Percentiles rank a stretch among this genome's conserved stretches.
These are phyloP conservation scores for Barnardius zonarius DNA, from an alignment of 2,113 vertebrate species.

Conservation along the genomic window DNA sequence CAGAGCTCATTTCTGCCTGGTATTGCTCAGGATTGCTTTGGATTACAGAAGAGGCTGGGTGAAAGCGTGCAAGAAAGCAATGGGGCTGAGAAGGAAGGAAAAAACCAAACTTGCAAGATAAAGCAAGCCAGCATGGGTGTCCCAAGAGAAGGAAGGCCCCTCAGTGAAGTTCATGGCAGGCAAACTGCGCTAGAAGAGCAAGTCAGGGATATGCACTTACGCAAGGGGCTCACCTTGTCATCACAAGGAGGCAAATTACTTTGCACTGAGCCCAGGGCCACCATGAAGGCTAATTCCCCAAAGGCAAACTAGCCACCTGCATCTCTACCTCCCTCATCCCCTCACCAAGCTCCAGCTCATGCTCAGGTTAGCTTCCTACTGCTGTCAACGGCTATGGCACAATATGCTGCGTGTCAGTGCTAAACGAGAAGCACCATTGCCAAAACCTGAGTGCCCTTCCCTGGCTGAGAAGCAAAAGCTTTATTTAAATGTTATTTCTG, in stretches of 20 bases:
- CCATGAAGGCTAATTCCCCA: neutral
- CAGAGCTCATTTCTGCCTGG: neutral
- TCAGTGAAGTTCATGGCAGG: neutral
- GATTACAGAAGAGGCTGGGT: neutral
- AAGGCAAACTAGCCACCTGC: neutral
- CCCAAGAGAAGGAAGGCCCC: neutral
- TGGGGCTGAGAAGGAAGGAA: neutral
- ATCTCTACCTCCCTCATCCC: neutral
- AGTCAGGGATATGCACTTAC: neutral
- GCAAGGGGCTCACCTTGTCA: neutral
- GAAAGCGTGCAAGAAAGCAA: accelerated
- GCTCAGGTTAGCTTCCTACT: neutral
- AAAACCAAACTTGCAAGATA: neutral
- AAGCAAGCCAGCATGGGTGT: neutral
- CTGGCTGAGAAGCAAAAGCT: constrained; percentile 8
- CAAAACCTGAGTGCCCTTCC: neutral
- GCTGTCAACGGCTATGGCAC: neutral
- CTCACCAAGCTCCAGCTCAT: neutral
- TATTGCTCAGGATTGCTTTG: neutral
- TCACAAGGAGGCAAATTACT: neutral
- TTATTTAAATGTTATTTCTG: constrained; percentile 11
- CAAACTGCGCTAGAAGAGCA: neutral
- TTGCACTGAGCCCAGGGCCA: neutral
- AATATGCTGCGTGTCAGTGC: neutral
- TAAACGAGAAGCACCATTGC: neutral